Conservation (phyloP, 2,888 invertebrate species). For the Phlogophora meticulosa region DNA sequence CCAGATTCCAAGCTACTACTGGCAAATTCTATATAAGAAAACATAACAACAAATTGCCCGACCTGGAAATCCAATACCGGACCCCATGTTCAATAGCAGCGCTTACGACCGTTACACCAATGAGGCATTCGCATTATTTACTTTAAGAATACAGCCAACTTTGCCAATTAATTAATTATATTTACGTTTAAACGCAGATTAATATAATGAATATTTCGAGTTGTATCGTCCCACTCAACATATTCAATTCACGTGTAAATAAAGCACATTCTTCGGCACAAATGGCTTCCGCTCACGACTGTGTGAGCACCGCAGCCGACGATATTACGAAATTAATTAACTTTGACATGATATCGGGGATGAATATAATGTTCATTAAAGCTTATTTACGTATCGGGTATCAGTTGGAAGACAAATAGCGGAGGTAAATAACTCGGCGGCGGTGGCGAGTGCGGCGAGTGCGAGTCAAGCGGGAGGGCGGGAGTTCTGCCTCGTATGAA, state of each 20-base stretch:
- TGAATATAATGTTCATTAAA: slow-evolving; percentile 52
- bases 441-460: background rate
- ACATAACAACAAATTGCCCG: no score
- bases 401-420: slow-evolving; percentile 39
- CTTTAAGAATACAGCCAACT: background rate
- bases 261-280: slow-evolving; percentile 16
- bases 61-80: no score
- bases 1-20: no score
- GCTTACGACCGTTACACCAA: no score
- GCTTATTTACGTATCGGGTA: slow-evolving; percentile 49
- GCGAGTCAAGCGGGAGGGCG: background rate
- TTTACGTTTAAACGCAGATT: slow-evolving; percentile 15
- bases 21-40: no score
- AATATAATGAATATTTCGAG: slow-evolving; percentile 10
- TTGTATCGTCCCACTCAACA: slow-evolving; percentile 3
- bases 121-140: background rate
- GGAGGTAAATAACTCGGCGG: slow-evolving; percentile 9
- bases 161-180: slow-evolving; percentile 10
- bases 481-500: background rate
- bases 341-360: slow-evolving; percentile 48
- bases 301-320: slow-evolving; percentile 36
- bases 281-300: slow-evolving; percentile 16
- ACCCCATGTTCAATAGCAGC: no score
- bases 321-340: slow-evolving; percentile 61
- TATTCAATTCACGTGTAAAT: slow-evolving; percentile 10